Percentiles rank a stretch among this genome's conserved stretches.
Evolutionary conservation across 2,797 vertebrate species (phyloP).

Genomic region (Tragopan temminckii): DNA sequence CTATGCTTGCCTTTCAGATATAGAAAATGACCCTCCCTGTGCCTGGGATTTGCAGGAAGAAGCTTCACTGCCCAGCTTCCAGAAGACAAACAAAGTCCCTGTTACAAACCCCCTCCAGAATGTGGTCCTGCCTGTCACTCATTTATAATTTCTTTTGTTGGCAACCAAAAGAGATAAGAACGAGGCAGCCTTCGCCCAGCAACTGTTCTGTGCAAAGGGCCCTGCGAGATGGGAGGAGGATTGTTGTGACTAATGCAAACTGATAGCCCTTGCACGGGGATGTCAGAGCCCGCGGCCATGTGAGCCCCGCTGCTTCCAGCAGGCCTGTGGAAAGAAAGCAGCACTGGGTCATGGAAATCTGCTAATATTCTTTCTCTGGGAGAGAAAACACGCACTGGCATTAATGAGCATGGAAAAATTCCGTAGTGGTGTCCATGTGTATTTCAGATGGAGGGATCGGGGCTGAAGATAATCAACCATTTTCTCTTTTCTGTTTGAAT

Average conservation of each 20-base stretch:
- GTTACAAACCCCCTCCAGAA: neutral
- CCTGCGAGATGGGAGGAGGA: neutral
- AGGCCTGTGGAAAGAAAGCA: slow-evolving; percentile 42
- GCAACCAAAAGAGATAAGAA: neutral
- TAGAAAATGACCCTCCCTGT: neutral
- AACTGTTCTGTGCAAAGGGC: neutral
- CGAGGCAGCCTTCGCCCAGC: neutral
- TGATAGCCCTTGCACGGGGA: slow-evolving; percentile 39
- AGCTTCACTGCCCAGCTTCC: neutral
- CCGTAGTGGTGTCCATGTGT: neutral
- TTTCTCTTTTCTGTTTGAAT: neutral
- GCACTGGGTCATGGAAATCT: slow-evolving; percentile 6
- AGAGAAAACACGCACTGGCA: neutral
- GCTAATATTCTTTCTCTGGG: neutral
- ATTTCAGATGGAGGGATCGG: neutral
- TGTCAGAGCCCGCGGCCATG: neutral
- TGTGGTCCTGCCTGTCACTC: slow-evolving; percentile 9
- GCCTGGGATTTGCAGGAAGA: neutral
- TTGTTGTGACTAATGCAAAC: slow-evolving; percentile 62
- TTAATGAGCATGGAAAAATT: slow-evolving; percentile 5
- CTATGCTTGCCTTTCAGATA: slow-evolving; percentile 50
- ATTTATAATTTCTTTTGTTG: slow-evolving; percentile 41
- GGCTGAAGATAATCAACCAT: neutral
- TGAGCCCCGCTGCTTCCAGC: slow-evolving; percentile 19
- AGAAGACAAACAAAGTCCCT: neutral